These are phyloP conservation scores for Calyptomena viridis DNA, from an alignment of 2,113 vertebrate genomes.

Conservation along the genomic window DNA sequence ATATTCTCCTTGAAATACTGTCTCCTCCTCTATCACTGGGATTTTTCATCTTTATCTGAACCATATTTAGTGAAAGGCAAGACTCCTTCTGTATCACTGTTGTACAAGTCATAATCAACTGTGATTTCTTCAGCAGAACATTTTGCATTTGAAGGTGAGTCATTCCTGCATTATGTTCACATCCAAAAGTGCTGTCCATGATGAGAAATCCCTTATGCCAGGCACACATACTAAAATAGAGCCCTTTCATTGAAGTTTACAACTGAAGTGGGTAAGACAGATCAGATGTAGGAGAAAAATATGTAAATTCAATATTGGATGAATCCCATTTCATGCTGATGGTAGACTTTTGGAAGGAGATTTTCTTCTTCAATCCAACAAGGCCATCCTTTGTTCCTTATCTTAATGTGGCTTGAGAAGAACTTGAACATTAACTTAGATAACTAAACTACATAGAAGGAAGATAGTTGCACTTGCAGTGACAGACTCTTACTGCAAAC, in stretches of 20 bases:
- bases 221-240: background rate
- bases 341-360: background rate
- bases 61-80: background rate
- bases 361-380: background rate
- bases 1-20: background rate
- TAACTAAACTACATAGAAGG: background rate
- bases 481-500: background rate
- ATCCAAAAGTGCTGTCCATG: background rate
- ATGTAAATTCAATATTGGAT: background rate
- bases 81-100: background rate
- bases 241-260: background rate
- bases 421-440: background rate
- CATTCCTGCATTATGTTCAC: background rate
- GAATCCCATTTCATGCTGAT: background rate
- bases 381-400: background rate
- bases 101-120: background rate
- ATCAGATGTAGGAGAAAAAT: background rate
- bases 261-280: background rate
- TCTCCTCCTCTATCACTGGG: background rate
- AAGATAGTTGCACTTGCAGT: background rate
- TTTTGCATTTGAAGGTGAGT: conserved; percentile 12
- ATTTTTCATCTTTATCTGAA: background rate
- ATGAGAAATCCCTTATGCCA: background rate
- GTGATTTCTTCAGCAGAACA: background rate
- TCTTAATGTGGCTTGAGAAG: background rate